phyloP scores from a whole-genome alignment of 1,140 invertebrate species.

The Drosophila nikananu region DNA sequence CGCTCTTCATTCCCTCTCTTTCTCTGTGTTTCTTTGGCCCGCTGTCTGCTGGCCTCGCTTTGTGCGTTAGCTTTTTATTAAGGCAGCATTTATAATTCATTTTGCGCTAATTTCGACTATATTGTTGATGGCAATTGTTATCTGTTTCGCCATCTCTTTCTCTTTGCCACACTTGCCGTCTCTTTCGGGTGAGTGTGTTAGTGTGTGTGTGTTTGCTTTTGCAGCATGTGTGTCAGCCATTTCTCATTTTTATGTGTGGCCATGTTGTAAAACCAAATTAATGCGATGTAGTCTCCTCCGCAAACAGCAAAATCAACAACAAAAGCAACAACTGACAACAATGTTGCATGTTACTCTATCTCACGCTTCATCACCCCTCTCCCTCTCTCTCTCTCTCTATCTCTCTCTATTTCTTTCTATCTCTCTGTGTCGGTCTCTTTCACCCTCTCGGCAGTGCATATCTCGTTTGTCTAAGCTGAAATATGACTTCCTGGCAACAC shows the following conservation, averaged over 20 bases:
- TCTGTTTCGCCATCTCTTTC: slow-evolving; percentile 7
- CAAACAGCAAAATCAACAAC: slow-evolving; percentile 31
- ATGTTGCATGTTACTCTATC: slow-evolving; percentile 59
- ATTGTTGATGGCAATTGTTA: slow-evolving; percentile 65
- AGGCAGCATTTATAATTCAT: slow-evolving; percentile 80
- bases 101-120: slow-evolving; percentile 81
- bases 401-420: neutral
- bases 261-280: slow-evolving; percentile 83
- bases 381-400: too few species aligned
- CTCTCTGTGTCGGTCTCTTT: neutral
- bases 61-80: slow-evolving; percentile 59
- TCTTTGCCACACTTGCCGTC: neutral
- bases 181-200: slow-evolving; percentile 1
- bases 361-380: slow-evolving; percentile 38
- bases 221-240: slow-evolving; percentile 78
- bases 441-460: slow-evolving; percentile 11
- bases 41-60: slow-evolving; percentile 41
- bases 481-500: slow-evolving; percentile 82
- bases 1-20: neutral
- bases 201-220: slow-evolving; percentile 25
- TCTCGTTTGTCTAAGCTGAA: slow-evolving; percentile 80
- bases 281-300: slow-evolving; percentile 73
- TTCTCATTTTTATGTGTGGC: slow-evolving; percentile 81
- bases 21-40: neutral
- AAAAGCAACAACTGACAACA: slow-evolving; percentile 47